These are phyloP conservation scores for Galeopsomyia nigrocyanea DNA, from an alignment of 2,888 invertebrate species.

Conservation along the genomic window DNA sequence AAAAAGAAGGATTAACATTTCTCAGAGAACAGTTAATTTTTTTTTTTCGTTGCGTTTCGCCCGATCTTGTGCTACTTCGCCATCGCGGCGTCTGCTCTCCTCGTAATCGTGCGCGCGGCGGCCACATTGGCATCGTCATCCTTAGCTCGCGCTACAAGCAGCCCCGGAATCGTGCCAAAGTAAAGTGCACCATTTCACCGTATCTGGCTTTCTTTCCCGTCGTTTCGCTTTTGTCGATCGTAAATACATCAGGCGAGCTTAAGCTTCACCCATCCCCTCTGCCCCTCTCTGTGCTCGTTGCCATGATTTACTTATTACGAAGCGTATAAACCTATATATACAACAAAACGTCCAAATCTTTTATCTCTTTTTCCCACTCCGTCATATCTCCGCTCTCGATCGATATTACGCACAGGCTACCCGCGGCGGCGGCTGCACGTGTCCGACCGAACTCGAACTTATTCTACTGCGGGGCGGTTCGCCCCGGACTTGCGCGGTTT, in stretches of 20 bases:
- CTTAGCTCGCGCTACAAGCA: slow-evolving; percentile 7
- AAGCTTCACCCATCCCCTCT: slow-evolving; percentile 8
- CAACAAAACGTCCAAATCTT: slow-evolving; percentile 8
- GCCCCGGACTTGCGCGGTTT: too few relatives aligned
- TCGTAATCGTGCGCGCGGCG: slow-evolving; percentile 31
- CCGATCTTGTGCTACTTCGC: background rate
- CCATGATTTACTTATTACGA: slow-evolving; percentile 43
- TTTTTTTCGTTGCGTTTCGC: slow-evolving; percentile 6
- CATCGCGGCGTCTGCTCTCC: slow-evolving; percentile 10
- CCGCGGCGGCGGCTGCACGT: too few relatives aligned
- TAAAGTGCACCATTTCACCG: slow-evolving; percentile 34
- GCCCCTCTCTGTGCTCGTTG: background rate
- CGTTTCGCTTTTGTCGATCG: slow-evolving; percentile 23
- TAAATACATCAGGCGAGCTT: slow-evolving; percentile 38
- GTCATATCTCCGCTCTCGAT: too few relatives aligned
- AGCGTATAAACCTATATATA: background rate
- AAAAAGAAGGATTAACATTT: slow-evolving; percentile 8
- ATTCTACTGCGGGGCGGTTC: too few relatives aligned
- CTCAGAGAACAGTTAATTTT: background rate
- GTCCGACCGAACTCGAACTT: too few relatives aligned
- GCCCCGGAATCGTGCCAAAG: slow-evolving; percentile 40
- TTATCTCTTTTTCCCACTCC: too few relatives aligned
- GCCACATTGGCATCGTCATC: slow-evolving; percentile 39
- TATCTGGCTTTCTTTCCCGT: background rate
- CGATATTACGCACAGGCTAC: too few relatives aligned